A percentile compares a stretch with the other conserved stretches of the same genome.
These are phyloP conservation scores for Malthinus flaveolus DNA, from an alignment of 2,888 invertebrate species.

Conservation along the genomic window DNA sequence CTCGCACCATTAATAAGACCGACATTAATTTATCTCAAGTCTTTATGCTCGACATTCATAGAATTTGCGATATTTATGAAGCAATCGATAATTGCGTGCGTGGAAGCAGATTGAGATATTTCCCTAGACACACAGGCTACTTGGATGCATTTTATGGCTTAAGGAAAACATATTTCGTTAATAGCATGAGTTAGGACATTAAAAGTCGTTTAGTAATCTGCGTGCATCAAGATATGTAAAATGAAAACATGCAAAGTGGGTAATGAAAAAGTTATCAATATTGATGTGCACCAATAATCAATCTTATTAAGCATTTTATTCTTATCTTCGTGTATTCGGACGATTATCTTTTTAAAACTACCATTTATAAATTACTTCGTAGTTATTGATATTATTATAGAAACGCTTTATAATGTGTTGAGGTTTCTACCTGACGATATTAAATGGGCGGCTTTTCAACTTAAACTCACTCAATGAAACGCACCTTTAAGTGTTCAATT, in stretches of 20 bases:
- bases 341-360: not conserved
- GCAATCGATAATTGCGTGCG: slow-evolving; percentile 51
- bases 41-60: slow-evolving; percentile 45
- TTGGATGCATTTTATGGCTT: slow-evolving; percentile 38
- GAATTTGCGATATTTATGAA: slow-evolving; percentile 47
- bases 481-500: too few relatives aligned
- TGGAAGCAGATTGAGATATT: slow-evolving; percentile 52
- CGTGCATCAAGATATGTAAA: slow-evolving; percentile 56
- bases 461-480: too few relatives aligned
- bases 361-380: too few relatives aligned
- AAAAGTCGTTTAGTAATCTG: slow-evolving; percentile 53
- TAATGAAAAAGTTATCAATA: slow-evolving; percentile 47
- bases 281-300: slow-evolving; percentile 29
- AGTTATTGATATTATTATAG: too few relatives aligned
- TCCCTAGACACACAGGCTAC: slow-evolving; percentile 39
- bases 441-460: too few relatives aligned
- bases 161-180: slow-evolving; percentile 49
- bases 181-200: slow-evolving; percentile 54
- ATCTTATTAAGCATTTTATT: slow-evolving; percentile 30
- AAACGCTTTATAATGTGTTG: too few relatives aligned
- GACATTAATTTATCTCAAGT: slow-evolving; percentile 46
- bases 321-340: slow-evolving; percentile 11
- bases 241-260: slow-evolving; percentile 51
- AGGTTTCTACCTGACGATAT: too few relatives aligned
- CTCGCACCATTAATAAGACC: slow-evolving; percentile 46